Conservation (phyloP, 2,113 vertebrate genomes). For the Solenodon paradoxus region DNA sequence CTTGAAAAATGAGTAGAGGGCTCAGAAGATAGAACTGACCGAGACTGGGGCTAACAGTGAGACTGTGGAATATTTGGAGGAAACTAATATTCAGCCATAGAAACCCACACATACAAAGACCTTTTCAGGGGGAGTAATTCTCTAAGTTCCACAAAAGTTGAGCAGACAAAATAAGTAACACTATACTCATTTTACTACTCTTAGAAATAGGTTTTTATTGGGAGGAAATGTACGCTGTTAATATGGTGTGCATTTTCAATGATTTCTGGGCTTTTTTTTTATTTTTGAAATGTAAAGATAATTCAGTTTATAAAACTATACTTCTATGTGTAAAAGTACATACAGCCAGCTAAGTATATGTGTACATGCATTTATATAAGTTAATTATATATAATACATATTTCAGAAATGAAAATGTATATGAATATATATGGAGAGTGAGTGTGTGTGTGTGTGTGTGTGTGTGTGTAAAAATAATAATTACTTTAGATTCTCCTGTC, state of each 20-base stretch:
- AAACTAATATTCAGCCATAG: background rate
- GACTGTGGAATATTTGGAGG: background rate
- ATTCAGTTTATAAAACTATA: constrained; percentile 54
- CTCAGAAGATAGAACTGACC: too few relatives aligned
- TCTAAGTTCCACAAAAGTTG: background rate
- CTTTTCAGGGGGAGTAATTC: background rate
- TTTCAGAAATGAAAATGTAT: constrained; percentile 3
- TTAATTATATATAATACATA: background rate
- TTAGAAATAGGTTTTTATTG: background rate
- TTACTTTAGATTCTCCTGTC: background rate
- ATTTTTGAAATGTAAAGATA: constrained; percentile 48
- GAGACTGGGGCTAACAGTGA: background rate
- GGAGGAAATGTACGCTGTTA: constrained; percentile 9
- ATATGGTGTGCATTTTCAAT: background rate
- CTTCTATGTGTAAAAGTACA: constrained; percentile 41
- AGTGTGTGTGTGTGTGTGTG: too few relatives aligned
- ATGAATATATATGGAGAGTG: background rate
- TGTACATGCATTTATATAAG: background rate
- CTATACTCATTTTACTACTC: background rate
- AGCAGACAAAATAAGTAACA: background rate
- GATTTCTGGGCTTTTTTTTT: constrained; percentile 45
- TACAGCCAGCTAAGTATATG: constrained; percentile 4
- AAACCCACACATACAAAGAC: background rate
- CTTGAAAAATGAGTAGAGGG: background rate
- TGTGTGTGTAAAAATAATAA: background rate